These are phyloP conservation scores for Cercopithecus hamlyni DNA, from an alignment of 2,797 vertebrate genomes.

Conservation along the genomic window DNA sequence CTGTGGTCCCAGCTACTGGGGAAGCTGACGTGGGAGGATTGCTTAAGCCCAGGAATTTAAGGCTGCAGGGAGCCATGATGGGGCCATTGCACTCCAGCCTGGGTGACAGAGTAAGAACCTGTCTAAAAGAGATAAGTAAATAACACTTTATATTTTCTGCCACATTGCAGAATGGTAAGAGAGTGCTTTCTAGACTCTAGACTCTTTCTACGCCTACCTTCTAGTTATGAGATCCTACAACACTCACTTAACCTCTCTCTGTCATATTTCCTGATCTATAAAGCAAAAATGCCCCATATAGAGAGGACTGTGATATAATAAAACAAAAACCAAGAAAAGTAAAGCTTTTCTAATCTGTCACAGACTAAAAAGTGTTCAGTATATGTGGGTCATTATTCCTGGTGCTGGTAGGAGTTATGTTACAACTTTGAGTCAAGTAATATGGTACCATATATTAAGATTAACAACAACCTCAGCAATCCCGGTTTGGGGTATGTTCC, in stretches of 20 bases:
- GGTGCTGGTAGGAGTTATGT: neutral
- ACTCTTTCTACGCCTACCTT: too few species aligned
- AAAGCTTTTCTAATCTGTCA: neutral
- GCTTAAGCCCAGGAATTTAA: too few species aligned
- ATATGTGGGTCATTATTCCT: neutral
- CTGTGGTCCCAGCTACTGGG: too few species aligned
- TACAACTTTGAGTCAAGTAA: neutral
- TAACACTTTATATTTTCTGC: neutral
- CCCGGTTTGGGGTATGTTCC: neutral
- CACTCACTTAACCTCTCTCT: neutral
- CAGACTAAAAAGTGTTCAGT: neutral
- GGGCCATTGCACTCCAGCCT: too few species aligned
- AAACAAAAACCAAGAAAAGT: neutral
- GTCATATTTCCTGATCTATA: neutral
- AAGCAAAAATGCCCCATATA: neutral
- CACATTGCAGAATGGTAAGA: neutral
- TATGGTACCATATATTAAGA: neutral
- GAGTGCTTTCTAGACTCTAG: neutral
- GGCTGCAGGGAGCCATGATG: too few species aligned
- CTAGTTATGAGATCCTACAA: neutral
- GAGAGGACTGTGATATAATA: neutral
- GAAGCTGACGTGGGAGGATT: too few species aligned
- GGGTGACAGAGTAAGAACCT: too few species aligned
- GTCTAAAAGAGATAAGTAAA: too few species aligned
- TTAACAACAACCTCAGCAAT: neutral